Base-by-base conservation (phyloP, 2,113 vertebrate species). In the Paedocypris sp. region DNA sequence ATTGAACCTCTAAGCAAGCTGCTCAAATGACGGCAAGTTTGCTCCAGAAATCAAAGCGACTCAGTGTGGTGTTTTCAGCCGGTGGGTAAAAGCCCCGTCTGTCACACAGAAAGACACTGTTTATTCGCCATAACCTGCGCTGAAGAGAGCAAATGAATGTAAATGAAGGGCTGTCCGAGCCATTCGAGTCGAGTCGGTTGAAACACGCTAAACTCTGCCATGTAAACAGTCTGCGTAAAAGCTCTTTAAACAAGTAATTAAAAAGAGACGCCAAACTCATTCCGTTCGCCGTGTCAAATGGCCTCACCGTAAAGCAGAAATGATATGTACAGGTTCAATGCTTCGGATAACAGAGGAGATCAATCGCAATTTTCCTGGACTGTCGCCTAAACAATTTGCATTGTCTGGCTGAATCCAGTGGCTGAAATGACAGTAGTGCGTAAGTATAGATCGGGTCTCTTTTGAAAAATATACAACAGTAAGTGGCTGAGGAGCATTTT, bases 11-110 rank as follows among this genome's bases (percentile, higher is more conserved):
- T 57, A 32, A 43, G 53, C 53, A 31, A 43, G 53, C 25, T 57
- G 32, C 53, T 15, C 39, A 57, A 57, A 57, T 57, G 38, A 57
- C 32, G 26, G 38, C 53, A 57, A 56, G 52, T 41, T 56, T 56
- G 15, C 35, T 42, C 20, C 52, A 32, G 18, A 57, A 57, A 57
- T 57, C 53, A 57, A 43, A 43, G 53, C 29, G 16, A 43, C 25
- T 12, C 15, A 29, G 35, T 38, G 23, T 57, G 39, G 53, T 57
- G 22, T 43, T 32, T 57, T 20, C 52, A 31, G 39, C 26, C 1
- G 26, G 13, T 8, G 53, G 18, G 16, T 43, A 43, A 57, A 57
- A 57, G 52, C 52, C 52, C 22, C 35, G 6, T 56, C 35, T 19
- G 22, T 28, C 35, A 41, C 35, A 53, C 20, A 28, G 52, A 15